A percentile compares a stretch with the other conserved stretches of the same genome.
Evolutionary conservation across 2,113 vertebrate species (phyloP).

Genomic region (Xenus cinereus): DNA sequence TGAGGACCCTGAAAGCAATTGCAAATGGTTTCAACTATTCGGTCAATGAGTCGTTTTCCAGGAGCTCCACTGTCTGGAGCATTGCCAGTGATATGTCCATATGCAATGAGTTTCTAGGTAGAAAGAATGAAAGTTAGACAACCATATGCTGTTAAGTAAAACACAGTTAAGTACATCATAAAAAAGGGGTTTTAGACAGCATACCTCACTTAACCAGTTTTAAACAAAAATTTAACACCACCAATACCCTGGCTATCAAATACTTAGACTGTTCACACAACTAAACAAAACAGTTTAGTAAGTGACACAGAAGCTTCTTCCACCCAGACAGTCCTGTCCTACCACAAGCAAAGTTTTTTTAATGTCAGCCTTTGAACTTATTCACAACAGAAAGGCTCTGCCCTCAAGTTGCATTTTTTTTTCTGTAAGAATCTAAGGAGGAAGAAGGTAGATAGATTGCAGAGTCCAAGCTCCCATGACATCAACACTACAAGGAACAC

Average conservation of each 20-base stretch:
- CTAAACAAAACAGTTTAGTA: not conserved
- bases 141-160: not conserved
- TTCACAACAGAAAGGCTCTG: not conserved
- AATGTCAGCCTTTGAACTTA: not conserved
- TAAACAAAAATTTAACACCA: not conserved
- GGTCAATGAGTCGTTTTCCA: conserved; percentile 92
- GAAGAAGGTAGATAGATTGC: not conserved
- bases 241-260: not conserved
- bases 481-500: not conserved
- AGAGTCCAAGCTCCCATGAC: not conserved
- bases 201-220: not conserved
- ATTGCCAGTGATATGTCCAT: conserved; percentile 96
- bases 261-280: not conserved
- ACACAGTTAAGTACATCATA: not conserved
- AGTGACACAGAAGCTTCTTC: not conserved
- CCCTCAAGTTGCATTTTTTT: not conserved
- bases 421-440: not conserved
- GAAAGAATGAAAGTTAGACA: conserved; percentile 39
- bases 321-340: not conserved
- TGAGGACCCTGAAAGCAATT: conserved; percentile 96
- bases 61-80: conserved; percentile 88
- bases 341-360: not conserved
- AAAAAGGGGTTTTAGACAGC: not conserved
- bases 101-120: conserved; percentile 92
- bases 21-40: conserved; percentile 94